phyloP scores from a whole-genome alignment of 2,113 vertebrate species.

The Passer montanus region DNA sequence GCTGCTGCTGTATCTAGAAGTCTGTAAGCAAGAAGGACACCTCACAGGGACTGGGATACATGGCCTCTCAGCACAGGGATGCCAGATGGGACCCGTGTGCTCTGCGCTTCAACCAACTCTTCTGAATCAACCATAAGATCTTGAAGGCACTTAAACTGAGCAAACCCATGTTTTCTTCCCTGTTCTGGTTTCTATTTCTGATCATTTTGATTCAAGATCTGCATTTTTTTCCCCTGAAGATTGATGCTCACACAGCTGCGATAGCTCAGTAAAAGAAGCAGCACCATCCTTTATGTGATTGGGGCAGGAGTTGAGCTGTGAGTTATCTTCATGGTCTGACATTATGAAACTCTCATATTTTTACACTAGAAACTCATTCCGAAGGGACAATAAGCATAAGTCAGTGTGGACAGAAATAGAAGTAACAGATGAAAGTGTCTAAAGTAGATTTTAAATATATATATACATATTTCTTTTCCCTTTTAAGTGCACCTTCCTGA shows the following conservation, averaged over 20 bases:
- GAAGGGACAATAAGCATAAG: not conserved
- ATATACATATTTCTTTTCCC: not conserved
- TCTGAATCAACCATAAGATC: not conserved
- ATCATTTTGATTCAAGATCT: not conserved
- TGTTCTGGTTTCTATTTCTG: not conserved
- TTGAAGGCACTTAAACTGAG: not conserved
- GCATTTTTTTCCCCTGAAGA: not conserved
- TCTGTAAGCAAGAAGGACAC: not conserved
- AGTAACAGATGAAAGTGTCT: not conserved
- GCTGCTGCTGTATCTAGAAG: not conserved
- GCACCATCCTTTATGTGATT: not conserved
- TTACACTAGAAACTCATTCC: not conserved
- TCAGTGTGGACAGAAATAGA: not conserved
- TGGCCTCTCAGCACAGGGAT: not conserved
- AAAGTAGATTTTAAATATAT: not conserved
- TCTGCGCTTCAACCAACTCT: fast-evolving
- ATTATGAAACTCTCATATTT: not conserved
- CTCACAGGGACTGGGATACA: fast-evolving
- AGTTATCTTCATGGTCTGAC: not conserved
- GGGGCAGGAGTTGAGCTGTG: not conserved
- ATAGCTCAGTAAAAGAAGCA: not conserved
- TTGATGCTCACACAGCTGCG: not conserved
- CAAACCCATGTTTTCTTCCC: not conserved
- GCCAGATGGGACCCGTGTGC: not conserved
- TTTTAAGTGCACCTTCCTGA: not conserved